Conservation (phyloP, 2,888 invertebrate species). For the Apodemia duryi region DNA sequence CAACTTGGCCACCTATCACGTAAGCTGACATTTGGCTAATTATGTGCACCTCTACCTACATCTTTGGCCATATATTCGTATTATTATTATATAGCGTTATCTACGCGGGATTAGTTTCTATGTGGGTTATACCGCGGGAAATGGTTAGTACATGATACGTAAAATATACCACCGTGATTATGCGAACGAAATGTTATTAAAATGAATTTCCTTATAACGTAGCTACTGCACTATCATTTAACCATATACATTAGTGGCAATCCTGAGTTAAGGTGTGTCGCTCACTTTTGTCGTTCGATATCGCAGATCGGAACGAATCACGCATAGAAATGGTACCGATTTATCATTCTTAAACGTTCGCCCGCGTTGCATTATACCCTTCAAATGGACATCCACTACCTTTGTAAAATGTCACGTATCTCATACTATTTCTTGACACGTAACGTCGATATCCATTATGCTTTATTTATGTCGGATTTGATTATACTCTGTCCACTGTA, state of each 20-base stretch:
- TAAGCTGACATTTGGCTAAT: too few relatives aligned
- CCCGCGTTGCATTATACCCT: constrained; percentile 50
- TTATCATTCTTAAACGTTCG: constrained; percentile 74
- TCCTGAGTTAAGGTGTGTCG: constrained; percentile 49
- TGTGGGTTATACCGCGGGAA: too few relatives aligned
- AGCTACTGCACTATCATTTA: not conserved
- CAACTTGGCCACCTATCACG: too few relatives aligned
- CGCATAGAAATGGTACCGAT: constrained; percentile 60
- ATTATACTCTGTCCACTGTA: constrained; percentile 22
- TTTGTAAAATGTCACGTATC: constrained; percentile 68
- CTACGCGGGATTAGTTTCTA: too few relatives aligned
- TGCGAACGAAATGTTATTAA: not conserved
- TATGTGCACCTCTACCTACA: too few relatives aligned
- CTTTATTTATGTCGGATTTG: constrained; percentile 32
- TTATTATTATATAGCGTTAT: too few relatives aligned
- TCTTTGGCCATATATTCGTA: too few relatives aligned
- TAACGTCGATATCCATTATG: constrained; percentile 38
- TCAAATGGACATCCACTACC: constrained; percentile 57
- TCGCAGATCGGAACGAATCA: constrained; percentile 70
- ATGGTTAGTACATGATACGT: too few relatives aligned
- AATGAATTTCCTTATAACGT: not conserved
- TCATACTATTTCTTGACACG: constrained; percentile 49
- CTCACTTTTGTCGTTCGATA: constrained; percentile 55
- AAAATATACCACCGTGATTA: too few relatives aligned
- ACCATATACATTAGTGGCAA: constrained; percentile 14